phyloP scores from a whole-genome alignment of 2,113 vertebrate species.

The Empidonax alnorum region DNA sequence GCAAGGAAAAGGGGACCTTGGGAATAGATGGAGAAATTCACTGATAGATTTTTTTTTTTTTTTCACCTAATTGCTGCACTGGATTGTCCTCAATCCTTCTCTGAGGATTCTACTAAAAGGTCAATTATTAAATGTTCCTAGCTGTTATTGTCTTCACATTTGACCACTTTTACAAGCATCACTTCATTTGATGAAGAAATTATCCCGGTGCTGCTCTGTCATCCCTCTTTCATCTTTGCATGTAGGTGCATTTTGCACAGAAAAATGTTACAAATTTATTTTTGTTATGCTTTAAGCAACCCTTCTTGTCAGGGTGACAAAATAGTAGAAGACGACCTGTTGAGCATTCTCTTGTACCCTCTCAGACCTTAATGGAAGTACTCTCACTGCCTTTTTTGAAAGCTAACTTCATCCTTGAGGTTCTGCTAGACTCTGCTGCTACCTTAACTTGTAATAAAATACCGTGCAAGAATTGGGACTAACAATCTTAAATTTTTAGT shows the following conservation, averaged over 20 bases:
- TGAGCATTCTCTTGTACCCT: background rate
- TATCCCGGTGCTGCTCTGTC: background rate
- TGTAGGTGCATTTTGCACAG: background rate
- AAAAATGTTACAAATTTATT: background rate
- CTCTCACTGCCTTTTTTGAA: background rate
- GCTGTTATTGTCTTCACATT: background rate
- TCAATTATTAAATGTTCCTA: background rate
- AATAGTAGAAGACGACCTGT: background rate
- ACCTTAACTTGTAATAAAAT: background rate
- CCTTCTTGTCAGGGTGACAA: background rate
- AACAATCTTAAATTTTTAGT: background rate
- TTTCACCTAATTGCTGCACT: rapidly evolving
- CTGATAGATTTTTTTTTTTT: background rate
- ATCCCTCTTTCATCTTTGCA: background rate
- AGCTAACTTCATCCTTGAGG: background rate
- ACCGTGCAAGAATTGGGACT: background rate
- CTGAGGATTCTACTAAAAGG: background rate
- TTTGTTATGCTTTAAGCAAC: background rate
- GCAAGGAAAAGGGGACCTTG: background rate
- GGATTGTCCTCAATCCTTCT: background rate
- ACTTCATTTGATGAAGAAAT: background rate
- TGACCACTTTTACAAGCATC: background rate
- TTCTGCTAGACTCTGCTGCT: background rate
- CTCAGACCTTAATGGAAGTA: background rate
- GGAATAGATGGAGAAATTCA: background rate